A percentile compares a stretch with the other conserved stretches of the same genome.
Evolutionary conservation across 1,140 invertebrate genomes (phyloP).

Genomic region (Plodia interpunctella): DNA sequence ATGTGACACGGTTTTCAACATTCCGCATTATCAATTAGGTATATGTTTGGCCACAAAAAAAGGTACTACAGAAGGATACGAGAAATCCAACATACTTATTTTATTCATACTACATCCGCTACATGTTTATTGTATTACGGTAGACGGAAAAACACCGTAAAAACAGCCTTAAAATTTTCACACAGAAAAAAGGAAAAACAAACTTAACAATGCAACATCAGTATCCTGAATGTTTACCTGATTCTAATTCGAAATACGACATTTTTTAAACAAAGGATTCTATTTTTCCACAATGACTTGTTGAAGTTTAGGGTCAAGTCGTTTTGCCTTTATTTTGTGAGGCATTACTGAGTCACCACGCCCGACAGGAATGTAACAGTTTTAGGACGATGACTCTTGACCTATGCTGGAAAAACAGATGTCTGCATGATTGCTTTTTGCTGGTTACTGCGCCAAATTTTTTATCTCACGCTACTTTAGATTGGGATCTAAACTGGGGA

Average conservation of each 20-base stretch:
- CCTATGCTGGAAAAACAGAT: conserved; percentile 15
- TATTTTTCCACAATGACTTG: no score
- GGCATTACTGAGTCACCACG: background rate
- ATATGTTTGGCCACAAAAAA: background rate
- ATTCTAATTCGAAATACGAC: no score
- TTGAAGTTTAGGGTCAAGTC: no score
- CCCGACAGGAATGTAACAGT: conserved; percentile 23
- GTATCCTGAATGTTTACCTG: no score
- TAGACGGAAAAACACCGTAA: no score
- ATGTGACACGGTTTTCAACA: background rate
- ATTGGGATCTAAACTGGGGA: no score
- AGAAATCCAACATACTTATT: background rate
- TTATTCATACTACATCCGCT: background rate
- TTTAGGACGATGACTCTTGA: conserved; percentile 27
- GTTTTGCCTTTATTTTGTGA: background rate
- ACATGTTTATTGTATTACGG: no score
- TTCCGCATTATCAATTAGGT: background rate
- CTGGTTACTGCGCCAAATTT: background rate
- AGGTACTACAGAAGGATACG: background rate
- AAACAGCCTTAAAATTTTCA: no score
- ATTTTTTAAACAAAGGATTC: no score
- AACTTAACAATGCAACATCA: no score
- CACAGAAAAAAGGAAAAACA: no score
- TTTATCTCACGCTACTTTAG: background rate
- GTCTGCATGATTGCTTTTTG: background rate